These are phyloP conservation scores for Pantherophis alleghaniensis DNA, from an alignment of 2,797 vertebrate genomes.

Conservation along the genomic window DNA sequence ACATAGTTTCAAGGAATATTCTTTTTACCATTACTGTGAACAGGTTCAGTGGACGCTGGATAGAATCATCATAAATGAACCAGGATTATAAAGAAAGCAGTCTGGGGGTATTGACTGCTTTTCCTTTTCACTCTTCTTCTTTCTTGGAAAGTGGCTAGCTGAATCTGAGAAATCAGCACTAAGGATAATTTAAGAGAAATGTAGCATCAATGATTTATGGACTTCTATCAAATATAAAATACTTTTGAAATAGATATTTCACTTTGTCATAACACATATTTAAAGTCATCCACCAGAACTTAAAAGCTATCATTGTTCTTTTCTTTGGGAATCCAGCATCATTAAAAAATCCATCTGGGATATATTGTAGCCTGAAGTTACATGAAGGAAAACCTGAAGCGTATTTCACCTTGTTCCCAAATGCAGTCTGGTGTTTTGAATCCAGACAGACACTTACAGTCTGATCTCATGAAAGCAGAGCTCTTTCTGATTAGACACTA, in stretches of 20 bases:
- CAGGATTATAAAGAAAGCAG: conserved; percentile 8
- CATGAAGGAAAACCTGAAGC: not conserved
- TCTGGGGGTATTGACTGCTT: not conserved
- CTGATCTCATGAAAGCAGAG: not conserved
- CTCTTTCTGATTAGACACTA: not conserved
- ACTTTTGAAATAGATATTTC: conserved; percentile 7
- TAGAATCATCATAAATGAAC: conserved; percentile 17
- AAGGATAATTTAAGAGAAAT: conserved; percentile 25
- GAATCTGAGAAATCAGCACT: conserved; percentile 19
- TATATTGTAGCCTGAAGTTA: conserved; percentile 7
- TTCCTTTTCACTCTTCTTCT: not conserved
- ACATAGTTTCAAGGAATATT: not conserved
- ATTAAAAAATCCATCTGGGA: conserved; percentile 18
- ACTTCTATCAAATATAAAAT: conserved; percentile 22
- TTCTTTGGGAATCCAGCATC: not conserved
- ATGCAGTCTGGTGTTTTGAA: not conserved
- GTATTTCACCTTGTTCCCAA: not conserved
- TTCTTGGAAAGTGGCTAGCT: conserved; percentile 19
- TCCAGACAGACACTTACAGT: not conserved
- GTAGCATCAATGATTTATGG: conserved; percentile 20
- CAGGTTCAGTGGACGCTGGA: conserved; percentile 3
- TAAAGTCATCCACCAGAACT: conserved; percentile 25
- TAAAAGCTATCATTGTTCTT: conserved; percentile 12
- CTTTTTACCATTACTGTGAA: conserved; percentile 3
- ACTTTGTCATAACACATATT: conserved; percentile 26